phyloP scores from a whole-genome alignment of 2,797 vertebrate species.

The Myripristis jacobus region DNA sequence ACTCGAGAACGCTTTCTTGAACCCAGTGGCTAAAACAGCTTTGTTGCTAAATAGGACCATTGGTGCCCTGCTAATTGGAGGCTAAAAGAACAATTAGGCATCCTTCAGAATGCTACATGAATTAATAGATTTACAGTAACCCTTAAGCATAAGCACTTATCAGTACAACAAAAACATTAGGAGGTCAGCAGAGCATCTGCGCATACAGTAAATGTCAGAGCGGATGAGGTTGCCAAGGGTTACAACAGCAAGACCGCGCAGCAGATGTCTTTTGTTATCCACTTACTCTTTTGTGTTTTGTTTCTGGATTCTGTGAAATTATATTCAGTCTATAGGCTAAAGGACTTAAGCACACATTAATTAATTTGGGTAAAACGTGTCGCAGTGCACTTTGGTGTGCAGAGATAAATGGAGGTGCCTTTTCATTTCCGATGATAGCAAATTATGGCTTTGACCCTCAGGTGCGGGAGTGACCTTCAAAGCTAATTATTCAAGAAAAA shows the following conservation, averaged over 20 bases:
- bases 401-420: slow-evolving; percentile 70
- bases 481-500: slow-evolving; percentile 79
- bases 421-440: slow-evolving; percentile 50
- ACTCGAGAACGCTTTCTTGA: slow-evolving; percentile 17
- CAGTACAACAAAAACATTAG: slow-evolving; percentile 55
- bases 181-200: slow-evolving; percentile 52
- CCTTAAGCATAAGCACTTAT: slow-evolving; percentile 62
- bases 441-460: slow-evolving; percentile 69
- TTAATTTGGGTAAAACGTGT: slow-evolving; percentile 64
- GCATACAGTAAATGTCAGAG: slow-evolving; percentile 50
- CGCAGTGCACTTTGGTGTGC: slow-evolving; percentile 49
- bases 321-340: slow-evolving; percentile 56
- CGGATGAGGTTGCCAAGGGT: slow-evolving; percentile 55
- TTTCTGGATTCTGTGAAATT: slow-evolving; percentile 47
- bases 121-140: slow-evolving; percentile 60
- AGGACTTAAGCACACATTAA: slow-evolving; percentile 61
- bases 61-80: slow-evolving; percentile 50
- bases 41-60: slow-evolving; percentile 32
- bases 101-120: slow-evolving; percentile 39
- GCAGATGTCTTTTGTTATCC: slow-evolving; percentile 63
- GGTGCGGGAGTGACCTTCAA: slow-evolving; percentile 79
- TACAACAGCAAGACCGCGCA: slow-evolving; percentile 42
- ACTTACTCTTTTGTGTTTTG: slow-evolving; percentile 42
- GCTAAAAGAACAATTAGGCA: slow-evolving; percentile 54
- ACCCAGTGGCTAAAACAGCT: slow-evolving; percentile 15